Base-by-base conservation (phyloP, 2,888 invertebrate species). In the Ichneumoninae sp. region DNA sequence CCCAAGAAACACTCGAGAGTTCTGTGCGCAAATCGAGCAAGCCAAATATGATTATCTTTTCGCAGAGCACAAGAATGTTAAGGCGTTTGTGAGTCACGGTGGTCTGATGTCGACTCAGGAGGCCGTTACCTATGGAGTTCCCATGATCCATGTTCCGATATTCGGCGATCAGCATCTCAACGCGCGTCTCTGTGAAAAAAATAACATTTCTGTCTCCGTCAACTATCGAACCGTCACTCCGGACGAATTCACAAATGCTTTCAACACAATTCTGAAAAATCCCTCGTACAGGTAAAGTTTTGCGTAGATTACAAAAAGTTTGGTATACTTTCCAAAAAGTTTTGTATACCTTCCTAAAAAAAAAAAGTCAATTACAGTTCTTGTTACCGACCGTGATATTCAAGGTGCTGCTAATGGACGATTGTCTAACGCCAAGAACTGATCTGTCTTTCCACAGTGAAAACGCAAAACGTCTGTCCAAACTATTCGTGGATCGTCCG, bases 61-160 rank as follows among this genome's bases (percentile, higher is more conserved):
- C 65, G 1, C 79, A 92, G 92, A 89, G 22, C 93, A 93, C 80
- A 89, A 89, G 73, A 93, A 93, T 70, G 78, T 88, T 0, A 89
- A 88, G 71, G 91, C 85, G 4, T 93, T 93, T 70, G 86, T 93
- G 2, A 91, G 92, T 3, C 92, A 93, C 30, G 93, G 93, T 7
- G 93, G 93, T 30, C 66, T 91, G 0, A 88, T 92, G 91, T 88
- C 92, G 3, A 88, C 89, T 3, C 87, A 88, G 44, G 93, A 93
- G 83, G 87, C 93, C 6, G 65, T 93, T 10, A 83, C 88, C 30
- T 87, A 71, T 33, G 91, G 86, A 2, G 88, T 93, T 0, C 93
- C 93, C 0, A 86, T 92, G 89, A 81, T 93, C 1, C 92, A 91
- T 1, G 83, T 93, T 33, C 93, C 93, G 0, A 76, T 93, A 0